phyloP scores from a whole-genome alignment of 2,113 vertebrate genomes.

The Lophochroa leadbeateri region DNA sequence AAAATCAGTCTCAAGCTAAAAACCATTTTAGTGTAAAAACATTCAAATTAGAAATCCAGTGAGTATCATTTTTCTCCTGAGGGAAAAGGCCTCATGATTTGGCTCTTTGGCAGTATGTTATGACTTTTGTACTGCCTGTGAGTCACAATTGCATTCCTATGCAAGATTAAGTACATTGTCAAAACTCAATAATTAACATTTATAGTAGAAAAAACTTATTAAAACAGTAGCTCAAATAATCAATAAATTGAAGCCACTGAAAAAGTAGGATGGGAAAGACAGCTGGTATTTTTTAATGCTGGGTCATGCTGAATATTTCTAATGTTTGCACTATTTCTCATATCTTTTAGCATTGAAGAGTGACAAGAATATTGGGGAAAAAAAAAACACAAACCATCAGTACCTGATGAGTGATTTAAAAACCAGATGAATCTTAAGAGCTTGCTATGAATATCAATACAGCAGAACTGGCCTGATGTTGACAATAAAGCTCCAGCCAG shows the following conservation, averaged over 20 bases:
- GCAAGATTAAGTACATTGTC: not conserved
- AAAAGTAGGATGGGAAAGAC: not conserved
- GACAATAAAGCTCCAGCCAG: not conserved
- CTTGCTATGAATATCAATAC: not conserved
- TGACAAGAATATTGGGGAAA: not conserved
- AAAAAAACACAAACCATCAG: not conserved
- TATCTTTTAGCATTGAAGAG: not conserved
- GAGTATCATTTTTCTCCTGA: not conserved
- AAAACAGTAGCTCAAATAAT: not conserved
- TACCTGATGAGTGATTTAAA: not conserved
- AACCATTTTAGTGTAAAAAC: not conserved
- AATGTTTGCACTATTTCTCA: not conserved
- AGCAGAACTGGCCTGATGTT: not conserved
- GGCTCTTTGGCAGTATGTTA: not conserved
- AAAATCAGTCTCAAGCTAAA: not conserved
- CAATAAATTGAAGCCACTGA: not conserved
- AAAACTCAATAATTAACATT: not conserved
- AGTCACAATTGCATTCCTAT: not conserved
- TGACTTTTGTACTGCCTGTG: not conserved
- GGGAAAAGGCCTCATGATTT: not conserved
- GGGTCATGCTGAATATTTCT: not conserved
- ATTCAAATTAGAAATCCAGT: not conserved
- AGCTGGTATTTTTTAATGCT: not conserved
- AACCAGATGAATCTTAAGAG: not conserved
- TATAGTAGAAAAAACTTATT: not conserved